Conservation (phyloP, 2,797 vertebrate genomes). For the Argyrosomus regius region DNA sequence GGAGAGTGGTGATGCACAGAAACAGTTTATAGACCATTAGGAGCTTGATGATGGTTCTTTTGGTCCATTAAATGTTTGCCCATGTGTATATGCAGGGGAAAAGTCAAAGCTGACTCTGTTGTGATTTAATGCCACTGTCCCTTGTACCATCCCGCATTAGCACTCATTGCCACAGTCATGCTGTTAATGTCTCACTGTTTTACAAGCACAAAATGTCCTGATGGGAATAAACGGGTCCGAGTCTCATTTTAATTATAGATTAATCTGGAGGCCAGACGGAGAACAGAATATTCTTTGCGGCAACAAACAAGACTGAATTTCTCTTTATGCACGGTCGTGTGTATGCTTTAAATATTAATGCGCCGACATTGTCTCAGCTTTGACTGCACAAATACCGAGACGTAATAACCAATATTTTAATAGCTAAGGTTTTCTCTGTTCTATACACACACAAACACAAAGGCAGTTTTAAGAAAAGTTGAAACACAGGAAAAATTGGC, state of each 20-base stretch:
- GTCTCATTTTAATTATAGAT: slow-evolving; percentile 64
- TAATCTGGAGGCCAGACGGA: slow-evolving; percentile 35
- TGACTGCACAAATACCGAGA: slow-evolving; percentile 30
- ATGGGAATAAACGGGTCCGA: slow-evolving; percentile 36
- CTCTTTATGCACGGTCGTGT: slow-evolving; percentile 21
- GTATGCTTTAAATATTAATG: slow-evolving; percentile 44
- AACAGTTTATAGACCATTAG: slow-evolving; percentile 51
- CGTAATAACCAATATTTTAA: slow-evolving; percentile 16
- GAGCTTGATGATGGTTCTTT: slow-evolving; percentile 52
- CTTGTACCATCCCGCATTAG: slow-evolving; percentile 26
- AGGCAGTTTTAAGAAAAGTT: slow-evolving; percentile 20
- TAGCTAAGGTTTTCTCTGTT: neutral
- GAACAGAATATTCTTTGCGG: slow-evolving; percentile 19
- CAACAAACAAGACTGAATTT: slow-evolving; percentile 42
- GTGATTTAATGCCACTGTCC: slow-evolving; percentile 46
- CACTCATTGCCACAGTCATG: slow-evolving; percentile 20
- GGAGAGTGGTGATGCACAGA: slow-evolving; percentile 31
- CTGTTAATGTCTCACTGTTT: slow-evolving; percentile 41
- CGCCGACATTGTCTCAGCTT: slow-evolving; percentile 9
- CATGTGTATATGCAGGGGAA: slow-evolving; percentile 30
- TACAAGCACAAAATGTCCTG: slow-evolving; percentile 41
- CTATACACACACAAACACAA: neutral
- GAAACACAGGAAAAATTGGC: slow-evolving; percentile 11
- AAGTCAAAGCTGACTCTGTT: slow-evolving; percentile 36
- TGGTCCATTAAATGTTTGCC: slow-evolving; percentile 59